These are phyloP conservation scores for Choristoneura rosaceana DNA, from an alignment of 2,888 invertebrate genomes.

Conservation along the genomic window DNA sequence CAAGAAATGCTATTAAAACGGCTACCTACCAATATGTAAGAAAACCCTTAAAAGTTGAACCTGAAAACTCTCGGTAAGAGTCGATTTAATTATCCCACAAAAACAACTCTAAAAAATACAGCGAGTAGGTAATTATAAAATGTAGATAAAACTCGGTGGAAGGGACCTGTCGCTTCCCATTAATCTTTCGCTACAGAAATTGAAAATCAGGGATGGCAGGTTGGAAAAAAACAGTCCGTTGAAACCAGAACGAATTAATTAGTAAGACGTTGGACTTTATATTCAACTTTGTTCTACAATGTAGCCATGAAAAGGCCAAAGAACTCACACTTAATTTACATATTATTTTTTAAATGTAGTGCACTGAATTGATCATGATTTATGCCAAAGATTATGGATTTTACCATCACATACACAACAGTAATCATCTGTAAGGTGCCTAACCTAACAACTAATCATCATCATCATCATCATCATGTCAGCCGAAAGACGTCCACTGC, in stretches of 20 bases:
- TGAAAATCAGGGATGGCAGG: conserved; percentile 71
- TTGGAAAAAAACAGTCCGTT: conserved; percentile 60
- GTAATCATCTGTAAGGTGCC: too few relatives aligned
- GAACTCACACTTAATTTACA: conserved; percentile 2
- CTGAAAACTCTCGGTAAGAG: conserved; percentile 43
- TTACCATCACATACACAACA: too few relatives aligned
- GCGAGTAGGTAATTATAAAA: conserved; percentile 57
- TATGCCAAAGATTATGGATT: too few relatives aligned
- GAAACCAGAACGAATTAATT: conserved; percentile 71
- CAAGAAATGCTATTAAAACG: not conserved
- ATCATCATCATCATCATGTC: too few relatives aligned
- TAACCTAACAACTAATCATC: too few relatives aligned
- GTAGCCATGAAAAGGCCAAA: conserved; percentile 17
- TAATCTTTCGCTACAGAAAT: conserved; percentile 71
- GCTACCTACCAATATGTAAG: not conserved
- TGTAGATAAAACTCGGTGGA: conserved; percentile 57
- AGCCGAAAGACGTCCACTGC: too few relatives aligned
- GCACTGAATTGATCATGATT: not conserved
- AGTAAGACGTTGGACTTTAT: conserved; percentile 56
- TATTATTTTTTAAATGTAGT: not conserved
- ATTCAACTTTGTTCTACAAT: conserved; percentile 49
- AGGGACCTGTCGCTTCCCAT: conserved; percentile 62
- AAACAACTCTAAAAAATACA: conserved; percentile 55
- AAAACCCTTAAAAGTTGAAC: conserved; percentile 8
- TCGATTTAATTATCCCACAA: conserved; percentile 50